A percentile compares a stretch with the other conserved stretches of the same genome.
phyloP scores from a whole-genome alignment of 2,113 vertebrate genomes.

The Rhinoderma darwinii region DNA sequence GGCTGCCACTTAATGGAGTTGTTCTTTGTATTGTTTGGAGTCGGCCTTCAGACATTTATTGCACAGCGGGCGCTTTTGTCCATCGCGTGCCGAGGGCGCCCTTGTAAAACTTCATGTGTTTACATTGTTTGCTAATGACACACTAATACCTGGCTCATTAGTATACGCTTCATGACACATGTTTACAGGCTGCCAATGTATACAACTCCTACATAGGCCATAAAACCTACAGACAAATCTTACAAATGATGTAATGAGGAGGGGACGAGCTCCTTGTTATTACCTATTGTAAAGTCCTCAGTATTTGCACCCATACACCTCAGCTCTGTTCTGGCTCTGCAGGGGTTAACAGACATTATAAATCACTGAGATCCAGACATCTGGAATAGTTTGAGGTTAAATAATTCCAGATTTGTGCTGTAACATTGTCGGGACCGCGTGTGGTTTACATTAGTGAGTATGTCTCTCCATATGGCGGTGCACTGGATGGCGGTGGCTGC shows the following conservation, averaged over 20 bases:
- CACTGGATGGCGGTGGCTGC: neutral
- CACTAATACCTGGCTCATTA: neutral
- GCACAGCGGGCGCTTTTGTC: neutral
- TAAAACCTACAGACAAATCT: neutral
- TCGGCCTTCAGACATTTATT: neutral
- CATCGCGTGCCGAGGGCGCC: neutral
- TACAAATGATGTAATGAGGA: neutral
- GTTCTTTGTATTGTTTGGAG: neutral
- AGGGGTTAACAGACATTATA: neutral
- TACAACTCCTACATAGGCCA: neutral
- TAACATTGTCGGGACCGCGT: neutral
- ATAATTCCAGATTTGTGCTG: neutral
- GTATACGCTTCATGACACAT: neutral
- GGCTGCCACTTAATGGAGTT: too few relatives aligned
- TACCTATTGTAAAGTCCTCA: neutral
- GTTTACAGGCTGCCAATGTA: neutral
- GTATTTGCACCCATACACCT: neutral
- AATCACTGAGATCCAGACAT: slow-evolving; percentile 15
- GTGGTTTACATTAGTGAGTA: slow-evolving; percentile 1
- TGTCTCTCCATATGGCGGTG: neutral
- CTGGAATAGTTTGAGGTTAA: slow-evolving; percentile 18
- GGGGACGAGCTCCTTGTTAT: neutral
- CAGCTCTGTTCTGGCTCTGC: neutral
- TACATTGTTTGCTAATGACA: neutral
- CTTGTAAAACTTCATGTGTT: neutral